Conservation (phyloP, 2,113 vertebrate genomes). For the Nanorana parkeri region DNA sequence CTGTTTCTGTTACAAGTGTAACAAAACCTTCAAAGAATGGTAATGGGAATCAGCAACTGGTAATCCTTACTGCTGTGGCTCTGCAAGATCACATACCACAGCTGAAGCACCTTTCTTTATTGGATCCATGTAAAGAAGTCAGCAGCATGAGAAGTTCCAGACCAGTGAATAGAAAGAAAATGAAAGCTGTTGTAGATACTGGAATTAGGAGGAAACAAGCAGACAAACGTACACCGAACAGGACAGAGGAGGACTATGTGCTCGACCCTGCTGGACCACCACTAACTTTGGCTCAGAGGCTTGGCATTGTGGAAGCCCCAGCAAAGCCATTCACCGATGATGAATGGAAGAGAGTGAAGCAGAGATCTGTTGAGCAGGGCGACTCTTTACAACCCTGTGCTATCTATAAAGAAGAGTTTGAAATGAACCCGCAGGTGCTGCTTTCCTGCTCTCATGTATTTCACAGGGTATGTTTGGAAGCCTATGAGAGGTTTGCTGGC, state of each 20-base stretch:
- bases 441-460: constrained; percentile 88
- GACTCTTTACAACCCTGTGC: constrained; percentile 78
- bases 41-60: constrained; percentile 51
- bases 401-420: constrained; percentile 80
- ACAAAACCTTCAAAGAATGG: constrained; percentile 31
- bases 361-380: constrained; percentile 73
- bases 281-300: constrained; percentile 81
- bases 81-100: constrained; percentile 81
- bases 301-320: constrained; percentile 74
- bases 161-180: constrained; percentile 55
- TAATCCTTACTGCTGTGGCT: constrained; percentile 76
- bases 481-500: constrained; percentile 81
- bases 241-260: constrained; percentile 74
- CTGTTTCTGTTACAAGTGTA: constrained; percentile 19
- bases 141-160: constrained; percentile 52
- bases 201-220: constrained; percentile 58
- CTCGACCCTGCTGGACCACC: constrained; percentile 72
- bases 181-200: constrained; percentile 59
- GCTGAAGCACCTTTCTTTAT: constrained; percentile 65
- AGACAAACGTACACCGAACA: constrained; percentile 40
- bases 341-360: constrained; percentile 77
- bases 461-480: constrained; percentile 80
- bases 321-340: constrained; percentile 69
- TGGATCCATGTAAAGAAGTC: constrained; percentile 60
- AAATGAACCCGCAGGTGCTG: constrained; percentile 82